phyloP scores from a whole-genome alignment of 2,888 invertebrate species.

The Augiades crinisus region DNA sequence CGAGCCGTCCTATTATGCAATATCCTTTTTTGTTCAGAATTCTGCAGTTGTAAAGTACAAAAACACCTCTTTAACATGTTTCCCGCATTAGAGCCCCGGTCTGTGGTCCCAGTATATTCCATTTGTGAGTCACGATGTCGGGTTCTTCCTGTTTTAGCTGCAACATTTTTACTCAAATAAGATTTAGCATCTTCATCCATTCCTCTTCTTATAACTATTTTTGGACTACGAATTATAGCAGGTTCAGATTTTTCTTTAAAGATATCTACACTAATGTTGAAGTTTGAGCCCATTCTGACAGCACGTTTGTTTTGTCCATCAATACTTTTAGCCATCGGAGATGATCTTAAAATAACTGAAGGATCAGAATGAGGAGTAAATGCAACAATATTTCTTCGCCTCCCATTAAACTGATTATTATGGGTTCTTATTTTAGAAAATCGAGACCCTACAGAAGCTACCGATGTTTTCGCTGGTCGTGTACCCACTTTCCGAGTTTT shows the following conservation, averaged over 20 bases:
- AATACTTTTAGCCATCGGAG: constrained; percentile 28
- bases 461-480: constrained; percentile 35
- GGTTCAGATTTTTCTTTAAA: constrained; percentile 33
- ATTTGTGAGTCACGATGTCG: constrained; percentile 20
- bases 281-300: constrained; percentile 38
- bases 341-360: background rate
- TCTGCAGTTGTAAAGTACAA: constrained; percentile 43
- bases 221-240: background rate
- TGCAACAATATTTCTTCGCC: constrained; percentile 7
- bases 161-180: constrained; percentile 15
- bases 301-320: constrained; percentile 30
- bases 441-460: constrained; percentile 2
- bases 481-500: constrained; percentile 19
- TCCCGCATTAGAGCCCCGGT: constrained; percentile 34
- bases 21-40: constrained; percentile 14
- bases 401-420: constrained; percentile 25
- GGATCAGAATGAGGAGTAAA: background rate
- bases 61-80: constrained; percentile 46
- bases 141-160: constrained; percentile 3
- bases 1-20: background rate
- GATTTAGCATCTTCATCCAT: constrained; percentile 11
- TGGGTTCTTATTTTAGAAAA: constrained; percentile 29
- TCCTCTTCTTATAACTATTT: constrained; percentile 4
- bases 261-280: constrained; percentile 40
- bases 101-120: constrained; percentile 28